A percentile compares a stretch with the other conserved stretches of the same genome.
Evolutionary conservation across 2,888 invertebrate genomes (phyloP).

Genomic region (Pantelozetes paolii): DNA sequence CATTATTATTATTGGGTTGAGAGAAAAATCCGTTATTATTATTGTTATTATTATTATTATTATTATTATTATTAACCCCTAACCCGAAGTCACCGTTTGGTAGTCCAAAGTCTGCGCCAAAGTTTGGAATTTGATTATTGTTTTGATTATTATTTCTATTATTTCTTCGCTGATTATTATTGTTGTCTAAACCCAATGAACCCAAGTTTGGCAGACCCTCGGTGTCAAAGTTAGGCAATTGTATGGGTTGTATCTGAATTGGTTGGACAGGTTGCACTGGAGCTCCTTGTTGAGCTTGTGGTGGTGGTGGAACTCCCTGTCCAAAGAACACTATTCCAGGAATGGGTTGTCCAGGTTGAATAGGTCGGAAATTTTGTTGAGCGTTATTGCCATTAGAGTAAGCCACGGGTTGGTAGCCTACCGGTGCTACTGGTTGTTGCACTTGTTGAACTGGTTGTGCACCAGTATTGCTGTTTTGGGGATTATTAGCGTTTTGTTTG

Average conservation of each 20-base stretch:
- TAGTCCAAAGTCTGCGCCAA: not conserved
- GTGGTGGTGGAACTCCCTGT: constrained; percentile 2
- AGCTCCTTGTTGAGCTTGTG: not conserved
- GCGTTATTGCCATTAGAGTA: not conserved
- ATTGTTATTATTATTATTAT: constrained; percentile 12
- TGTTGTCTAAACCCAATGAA: not conserved
- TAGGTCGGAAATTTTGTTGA: not conserved
- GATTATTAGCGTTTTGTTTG: constrained; percentile 28
- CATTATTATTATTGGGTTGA: constrained; percentile 25
- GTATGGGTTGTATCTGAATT: constrained; percentile 2
- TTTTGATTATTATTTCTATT: not conserved
- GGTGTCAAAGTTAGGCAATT: not conserved
- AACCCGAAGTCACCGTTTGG: not conserved
- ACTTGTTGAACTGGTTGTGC: not conserved
- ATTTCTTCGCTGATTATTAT: not conserved
- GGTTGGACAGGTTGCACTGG: not conserved
- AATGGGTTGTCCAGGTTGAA: constrained; percentile 2
- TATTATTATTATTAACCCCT: not conserved
- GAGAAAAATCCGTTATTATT: constrained; percentile 9
- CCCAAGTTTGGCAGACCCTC: not conserved
- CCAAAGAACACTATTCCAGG: constrained; percentile 1
- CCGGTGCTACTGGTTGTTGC: not conserved
- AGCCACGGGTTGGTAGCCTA: constrained; percentile 7
- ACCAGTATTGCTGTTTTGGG: not conserved
- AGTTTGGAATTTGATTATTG: not conserved